Conservation (phyloP, 2,888 invertebrate genomes). For the Choristoneura rosaceana region DNA sequence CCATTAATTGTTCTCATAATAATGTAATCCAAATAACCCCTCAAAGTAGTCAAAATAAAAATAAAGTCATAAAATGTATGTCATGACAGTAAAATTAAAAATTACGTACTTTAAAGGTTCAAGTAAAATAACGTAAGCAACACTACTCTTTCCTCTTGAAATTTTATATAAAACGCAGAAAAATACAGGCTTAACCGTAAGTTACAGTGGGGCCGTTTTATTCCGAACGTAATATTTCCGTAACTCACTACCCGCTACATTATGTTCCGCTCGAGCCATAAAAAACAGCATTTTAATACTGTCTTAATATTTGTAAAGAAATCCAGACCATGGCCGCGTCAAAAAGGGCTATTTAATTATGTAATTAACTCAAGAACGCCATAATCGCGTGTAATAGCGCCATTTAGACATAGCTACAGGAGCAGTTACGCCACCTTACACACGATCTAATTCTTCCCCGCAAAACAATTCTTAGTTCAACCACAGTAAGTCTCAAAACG, state of each 20-base stretch:
- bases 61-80: too few species aligned
- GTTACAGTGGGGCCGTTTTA: slow-evolving; percentile 23
- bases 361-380: slow-evolving; percentile 67
- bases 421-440: slow-evolving; percentile 51
- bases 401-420: slow-evolving; percentile 57
- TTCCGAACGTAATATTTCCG: slow-evolving; percentile 30
- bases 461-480: slow-evolving; percentile 19
- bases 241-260: slow-evolving; percentile 15
- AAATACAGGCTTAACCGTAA: not conserved
- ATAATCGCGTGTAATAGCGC: slow-evolving; percentile 66
- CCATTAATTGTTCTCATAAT: too few species aligned
- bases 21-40: too few species aligned
- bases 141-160: not conserved
- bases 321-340: slow-evolving; percentile 54
- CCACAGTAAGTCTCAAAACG: slow-evolving; percentile 15
- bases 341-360: slow-evolving; percentile 68
- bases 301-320: slow-evolving; percentile 39
- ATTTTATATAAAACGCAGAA: not conserved
- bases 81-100: not conserved
- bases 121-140: not conserved
- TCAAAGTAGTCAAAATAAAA: too few species aligned
- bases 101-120: not conserved
- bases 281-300: slow-evolving; percentile 38
- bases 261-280: slow-evolving; percentile 19
- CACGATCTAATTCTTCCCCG: slow-evolving; percentile 3